Percentiles rank a stretch among this genome's conserved stretches.
Evolutionary conservation across 2,888 invertebrate genomes (phyloP).

Genomic region (Andrena bicolor): DNA sequence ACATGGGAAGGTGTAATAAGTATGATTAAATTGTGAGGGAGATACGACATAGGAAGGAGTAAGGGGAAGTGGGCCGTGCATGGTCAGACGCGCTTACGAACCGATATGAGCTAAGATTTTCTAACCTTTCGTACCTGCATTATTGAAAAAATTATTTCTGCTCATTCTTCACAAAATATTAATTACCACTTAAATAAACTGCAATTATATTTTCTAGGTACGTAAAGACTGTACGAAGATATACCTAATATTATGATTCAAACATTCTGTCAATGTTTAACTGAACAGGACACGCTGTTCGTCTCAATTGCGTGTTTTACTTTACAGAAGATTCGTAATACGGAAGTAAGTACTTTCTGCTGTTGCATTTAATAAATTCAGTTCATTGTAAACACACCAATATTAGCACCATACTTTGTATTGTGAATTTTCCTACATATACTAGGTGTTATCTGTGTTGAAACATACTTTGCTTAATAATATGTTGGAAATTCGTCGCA

Average conservation of each 20-base stretch:
- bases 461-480: conserved; percentile 4
- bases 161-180: no score
- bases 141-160: no score
- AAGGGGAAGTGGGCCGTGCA: neutral
- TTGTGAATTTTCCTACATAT: neutral
- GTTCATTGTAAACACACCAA: neutral
- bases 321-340: neutral
- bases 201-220: no score
- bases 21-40: neutral
- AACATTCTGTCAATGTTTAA: no score
- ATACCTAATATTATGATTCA: no score
- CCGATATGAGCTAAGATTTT: neutral
- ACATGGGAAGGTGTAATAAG: neutral
- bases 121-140: no score
- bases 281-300: no score
- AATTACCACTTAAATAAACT: no score
- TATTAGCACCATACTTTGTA: neutral
- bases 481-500: neutral
- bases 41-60: neutral
- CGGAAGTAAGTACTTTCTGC: neutral
- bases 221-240: no score
- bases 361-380: neutral
- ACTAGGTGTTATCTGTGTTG: neutral
- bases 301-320: neutral
- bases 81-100: neutral